Evolutionary conservation across 2,113 vertebrate species (phyloP).

Genomic region (Lipophrys pholis): DNA sequence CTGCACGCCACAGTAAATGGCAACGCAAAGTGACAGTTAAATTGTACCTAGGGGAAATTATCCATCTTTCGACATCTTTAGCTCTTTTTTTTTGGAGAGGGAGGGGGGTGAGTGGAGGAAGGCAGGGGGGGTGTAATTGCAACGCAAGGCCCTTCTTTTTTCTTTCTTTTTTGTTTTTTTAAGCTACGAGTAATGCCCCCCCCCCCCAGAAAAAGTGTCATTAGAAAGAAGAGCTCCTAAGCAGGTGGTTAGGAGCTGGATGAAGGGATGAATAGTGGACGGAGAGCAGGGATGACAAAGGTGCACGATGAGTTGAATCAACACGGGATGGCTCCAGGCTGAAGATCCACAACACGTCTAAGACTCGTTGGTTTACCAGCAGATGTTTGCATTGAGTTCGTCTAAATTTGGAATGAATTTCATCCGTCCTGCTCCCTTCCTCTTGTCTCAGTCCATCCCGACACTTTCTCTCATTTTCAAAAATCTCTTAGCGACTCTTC

Average conservation of each 20-base stretch:
- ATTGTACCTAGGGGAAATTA: constrained; percentile 99
- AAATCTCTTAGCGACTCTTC: constrained; percentile 66
- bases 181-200: constrained; percentile 85
- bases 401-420: constrained; percentile 26
- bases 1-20: constrained; percentile 94
- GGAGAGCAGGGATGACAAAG: constrained; percentile 6
- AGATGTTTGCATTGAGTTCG: too few species aligned
- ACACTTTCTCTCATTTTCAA: constrained; percentile 43
- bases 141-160: constrained; percentile 84
- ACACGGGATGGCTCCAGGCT: too few species aligned
- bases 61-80: constrained; percentile 99
- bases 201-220: constrained; percentile 67
- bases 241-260: constrained; percentile 44
- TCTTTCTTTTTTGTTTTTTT: constrained; percentile 81
- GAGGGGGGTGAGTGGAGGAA: constrained; percentile 66
- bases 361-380: too few species aligned
- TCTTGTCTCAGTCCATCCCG: not conserved
- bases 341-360: too few species aligned
- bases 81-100: constrained; percentile 84
- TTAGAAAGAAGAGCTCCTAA: constrained; percentile 56
- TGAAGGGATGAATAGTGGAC: constrained; percentile 41
- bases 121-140: constrained; percentile 94
- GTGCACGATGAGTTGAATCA: too few species aligned
- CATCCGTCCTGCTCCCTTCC: not conserved
- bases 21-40: constrained; percentile 99